phyloP scores from a whole-genome alignment of 1,140 invertebrate genomes.

The Harlomillsia oculata region DNA sequence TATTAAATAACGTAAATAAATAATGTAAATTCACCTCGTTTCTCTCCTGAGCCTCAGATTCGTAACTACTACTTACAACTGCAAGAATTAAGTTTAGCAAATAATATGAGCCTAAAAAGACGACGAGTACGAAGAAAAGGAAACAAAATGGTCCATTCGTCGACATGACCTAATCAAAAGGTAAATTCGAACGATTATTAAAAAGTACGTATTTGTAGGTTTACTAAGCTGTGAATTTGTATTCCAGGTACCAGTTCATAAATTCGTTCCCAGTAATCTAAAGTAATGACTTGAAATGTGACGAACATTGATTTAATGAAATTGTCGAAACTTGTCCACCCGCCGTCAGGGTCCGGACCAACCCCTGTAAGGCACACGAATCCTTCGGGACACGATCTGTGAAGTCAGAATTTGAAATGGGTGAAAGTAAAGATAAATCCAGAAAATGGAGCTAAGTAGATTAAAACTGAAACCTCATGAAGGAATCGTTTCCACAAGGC shows the following conservation, averaged over 20 bases:
- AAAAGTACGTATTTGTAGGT: background rate
- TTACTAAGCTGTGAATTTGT: too few species aligned
- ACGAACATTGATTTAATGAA: slow-evolving; percentile 88
- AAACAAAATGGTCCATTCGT: slow-evolving; percentile 79
- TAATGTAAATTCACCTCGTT: background rate
- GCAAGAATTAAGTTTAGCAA: slow-evolving; percentile 87
- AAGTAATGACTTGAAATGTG: slow-evolving; percentile 79
- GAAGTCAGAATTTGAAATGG: too few species aligned
- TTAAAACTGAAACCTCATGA: background rate
- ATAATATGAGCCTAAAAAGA: slow-evolving; percentile 89
- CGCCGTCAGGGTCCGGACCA: slow-evolving; percentile 79
- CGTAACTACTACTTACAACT: slow-evolving; percentile 81
- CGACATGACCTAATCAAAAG: too few species aligned
- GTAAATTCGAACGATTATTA: slow-evolving; percentile 54
- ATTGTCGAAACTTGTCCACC: slow-evolving; percentile 87
- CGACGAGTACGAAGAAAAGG: slow-evolving; percentile 82
- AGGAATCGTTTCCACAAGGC: slow-evolving; percentile 30
- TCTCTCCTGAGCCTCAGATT: slow-evolving; percentile 38
- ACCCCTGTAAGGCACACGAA: slow-evolving; percentile 67
- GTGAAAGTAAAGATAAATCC: too few species aligned
- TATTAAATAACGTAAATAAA: too few species aligned
- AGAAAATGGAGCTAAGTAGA: background rate
- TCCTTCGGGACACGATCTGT: slow-evolving; percentile 61
- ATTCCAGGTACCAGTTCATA: slow-evolving; percentile 69
- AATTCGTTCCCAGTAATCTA: slow-evolving; percentile 88